A percentile compares a stretch with the other conserved stretches of the same genome.
phyloP scores from a whole-genome alignment of 2,888 invertebrate species.

The Terebella lapidaria region DNA sequence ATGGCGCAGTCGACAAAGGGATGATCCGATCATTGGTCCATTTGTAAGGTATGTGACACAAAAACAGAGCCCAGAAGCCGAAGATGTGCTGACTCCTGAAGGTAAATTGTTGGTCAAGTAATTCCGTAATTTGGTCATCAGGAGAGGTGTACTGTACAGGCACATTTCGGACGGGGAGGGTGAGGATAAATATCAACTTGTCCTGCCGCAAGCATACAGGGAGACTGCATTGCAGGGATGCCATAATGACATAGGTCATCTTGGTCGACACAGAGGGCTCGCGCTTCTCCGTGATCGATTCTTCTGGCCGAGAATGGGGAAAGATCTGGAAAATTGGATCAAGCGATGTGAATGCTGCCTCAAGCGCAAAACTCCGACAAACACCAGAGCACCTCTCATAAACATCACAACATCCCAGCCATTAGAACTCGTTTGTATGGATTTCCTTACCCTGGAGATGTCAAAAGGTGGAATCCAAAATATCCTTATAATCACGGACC shows the following conservation, averaged over 20 bases:
- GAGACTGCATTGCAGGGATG: neutral
- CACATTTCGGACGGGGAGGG: no score
- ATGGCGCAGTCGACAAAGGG: no score
- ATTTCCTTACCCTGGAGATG: neutral
- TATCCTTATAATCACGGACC: neutral
- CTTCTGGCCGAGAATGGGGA: neutral
- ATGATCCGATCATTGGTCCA: no score
- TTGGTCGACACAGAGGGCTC: neutral
- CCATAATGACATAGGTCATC: neutral
- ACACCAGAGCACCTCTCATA: neutral
- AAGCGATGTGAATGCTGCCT: neutral
- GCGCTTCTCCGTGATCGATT: neutral
- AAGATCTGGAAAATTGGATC: neutral
- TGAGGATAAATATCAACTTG: neutral
- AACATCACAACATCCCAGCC: neutral
- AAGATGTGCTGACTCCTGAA: no score
- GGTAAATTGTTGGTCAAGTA: no score
- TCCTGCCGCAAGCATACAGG: neutral
- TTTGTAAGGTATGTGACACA: no score
- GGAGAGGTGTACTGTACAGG: no score
- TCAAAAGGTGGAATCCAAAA: neutral
- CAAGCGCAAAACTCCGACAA: neutral
- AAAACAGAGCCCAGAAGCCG: no score
- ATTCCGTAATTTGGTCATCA: no score
- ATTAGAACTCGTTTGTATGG: neutral